Base-by-base conservation (phyloP, 2,888 invertebrate species). In the Herminia tarsipennalis region DNA sequence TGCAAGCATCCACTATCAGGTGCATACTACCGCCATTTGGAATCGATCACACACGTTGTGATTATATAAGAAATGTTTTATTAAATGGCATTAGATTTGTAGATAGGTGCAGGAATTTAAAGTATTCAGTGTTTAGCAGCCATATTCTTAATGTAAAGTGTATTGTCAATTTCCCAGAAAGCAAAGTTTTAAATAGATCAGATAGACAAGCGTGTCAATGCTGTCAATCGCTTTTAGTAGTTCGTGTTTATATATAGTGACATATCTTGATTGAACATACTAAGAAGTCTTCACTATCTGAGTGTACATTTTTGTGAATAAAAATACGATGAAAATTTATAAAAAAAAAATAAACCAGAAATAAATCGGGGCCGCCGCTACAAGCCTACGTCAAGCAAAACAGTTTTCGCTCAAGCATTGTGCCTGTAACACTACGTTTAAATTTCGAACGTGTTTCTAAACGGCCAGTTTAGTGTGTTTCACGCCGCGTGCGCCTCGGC, bases 361-460 rank as follows among this genome's bases (percentile, higher is more conserved):
- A 62, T 56, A 56, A 47, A 39, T 42, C 12, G 38, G 49, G 34
- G 52, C 51, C 72, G 66, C 54, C 62, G 24, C 50, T 53, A 48
- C 72, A 77, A 81, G 66, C 53, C 50, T 50, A 72, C 61, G 37
- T 57, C 68, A 39, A 36, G 35, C 57, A 52, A 49, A 56, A 61
- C 50, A 18, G 33, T 47, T 52, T 42, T 51, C 36, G 33, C 22
- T 40, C 46, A 51, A 55, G 46, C 53, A 58, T 51, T 61, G 61
- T 55, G 35, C 46, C 49, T 47, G 54, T 51, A 59, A 55, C 50
- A 66, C 54, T 44, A 62, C 57, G 74, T 81, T 83, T 77, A 76
- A 82, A 81, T 76, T 82, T 77, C 77, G 77, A 79, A 76, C 78
- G 72, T 66, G 62, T 56, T 57, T 56, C 58, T 58, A 67, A 64